These are phyloP conservation scores for Gasterosteus nipponicus DNA, from an alignment of 2,113 vertebrate genomes.

Conservation along the genomic window DNA sequence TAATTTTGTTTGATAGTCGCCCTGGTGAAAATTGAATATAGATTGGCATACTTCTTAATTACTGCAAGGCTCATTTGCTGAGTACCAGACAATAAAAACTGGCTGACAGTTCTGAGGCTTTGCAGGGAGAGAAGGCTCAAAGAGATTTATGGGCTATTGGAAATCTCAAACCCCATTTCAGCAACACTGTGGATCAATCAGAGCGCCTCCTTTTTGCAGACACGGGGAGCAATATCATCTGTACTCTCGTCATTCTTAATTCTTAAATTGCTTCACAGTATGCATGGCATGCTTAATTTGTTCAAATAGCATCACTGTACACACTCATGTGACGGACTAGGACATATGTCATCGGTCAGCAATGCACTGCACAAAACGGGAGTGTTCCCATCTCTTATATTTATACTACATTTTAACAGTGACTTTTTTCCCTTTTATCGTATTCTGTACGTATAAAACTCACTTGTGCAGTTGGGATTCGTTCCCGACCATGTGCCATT, in stretches of 20 bases:
- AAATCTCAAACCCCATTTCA: slow-evolving; percentile 39
- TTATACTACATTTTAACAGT: neutral
- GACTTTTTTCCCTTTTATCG: neutral
- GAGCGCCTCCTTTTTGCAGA: slow-evolving; percentile 16
- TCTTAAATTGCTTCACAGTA: slow-evolving; percentile 7
- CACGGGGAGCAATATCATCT: slow-evolving; percentile 13
- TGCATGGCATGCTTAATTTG: slow-evolving; percentile 8
- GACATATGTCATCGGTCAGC: neutral
- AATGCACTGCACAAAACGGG: neutral
- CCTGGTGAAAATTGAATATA: slow-evolving; percentile 69
- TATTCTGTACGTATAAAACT: slow-evolving; percentile 60
- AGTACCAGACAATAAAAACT: slow-evolving; percentile 55
- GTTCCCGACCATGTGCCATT: slow-evolving; percentile 96
- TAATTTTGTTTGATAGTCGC: slow-evolving; percentile 66
- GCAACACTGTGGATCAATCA: slow-evolving; percentile 6
- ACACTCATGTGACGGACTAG: neutral
- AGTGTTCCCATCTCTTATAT: neutral
- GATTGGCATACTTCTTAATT: slow-evolving; percentile 70
- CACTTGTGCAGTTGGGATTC: slow-evolving; percentile 96
- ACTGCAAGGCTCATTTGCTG: slow-evolving; percentile 66
- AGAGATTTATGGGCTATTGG: slow-evolving; percentile 57
- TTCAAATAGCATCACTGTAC: neutral
- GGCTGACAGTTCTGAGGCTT: slow-evolving; percentile 41
- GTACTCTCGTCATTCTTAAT: neutral
- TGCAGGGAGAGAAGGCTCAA: slow-evolving; percentile 11